These are phyloP conservation scores for Drosophila trapezifrons DNA, from an alignment of 1,140 invertebrate genomes.

Conservation along the genomic window DNA sequence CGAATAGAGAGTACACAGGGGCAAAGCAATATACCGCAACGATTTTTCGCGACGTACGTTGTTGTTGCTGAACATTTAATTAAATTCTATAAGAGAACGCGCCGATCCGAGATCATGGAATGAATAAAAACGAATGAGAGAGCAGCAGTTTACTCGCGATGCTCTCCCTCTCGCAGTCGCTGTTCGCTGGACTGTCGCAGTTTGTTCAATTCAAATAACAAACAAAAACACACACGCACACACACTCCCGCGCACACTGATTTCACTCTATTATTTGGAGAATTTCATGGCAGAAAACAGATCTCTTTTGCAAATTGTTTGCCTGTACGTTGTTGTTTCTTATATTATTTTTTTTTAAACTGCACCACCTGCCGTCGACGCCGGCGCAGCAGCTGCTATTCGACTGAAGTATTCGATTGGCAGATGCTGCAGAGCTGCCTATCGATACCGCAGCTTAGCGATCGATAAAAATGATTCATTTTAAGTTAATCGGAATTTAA, in stretches of 20 bases:
- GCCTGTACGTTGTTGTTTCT: constrained; percentile 19
- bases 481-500: constrained; percentile 1
- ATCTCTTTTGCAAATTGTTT: constrained; percentile 15
- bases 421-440: constrained; percentile 5
- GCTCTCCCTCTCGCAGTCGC: constrained; percentile 8
- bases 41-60: constrained; percentile 56
- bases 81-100: constrained; percentile 50
- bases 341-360: constrained; percentile 31
- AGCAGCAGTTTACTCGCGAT: constrained; percentile 7
- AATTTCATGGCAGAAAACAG: constrained; percentile 36
- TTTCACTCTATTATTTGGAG: constrained; percentile 71
- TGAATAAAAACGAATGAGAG: constrained; percentile 64
- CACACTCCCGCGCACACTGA: constrained; percentile 46
- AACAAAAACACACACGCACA: constrained; percentile 35
- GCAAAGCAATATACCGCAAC: constrained; percentile 48
- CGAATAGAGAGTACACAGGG: constrained; percentile 15
- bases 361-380: constrained; percentile 74
- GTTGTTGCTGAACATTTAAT: constrained; percentile 51
- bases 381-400: constrained; percentile 70
- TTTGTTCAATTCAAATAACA: constrained; percentile 61
- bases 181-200: constrained; percentile 44
- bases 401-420: constrained; percentile 13
- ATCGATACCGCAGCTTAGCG: constrained; percentile 32
- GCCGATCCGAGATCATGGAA: constrained; percentile 58
- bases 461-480: neutral